A percentile compares a stretch with the other conserved stretches of the same genome.
Conservation (phyloP, 2,113 vertebrate genomes). For the Trichechus manatus region DNA sequence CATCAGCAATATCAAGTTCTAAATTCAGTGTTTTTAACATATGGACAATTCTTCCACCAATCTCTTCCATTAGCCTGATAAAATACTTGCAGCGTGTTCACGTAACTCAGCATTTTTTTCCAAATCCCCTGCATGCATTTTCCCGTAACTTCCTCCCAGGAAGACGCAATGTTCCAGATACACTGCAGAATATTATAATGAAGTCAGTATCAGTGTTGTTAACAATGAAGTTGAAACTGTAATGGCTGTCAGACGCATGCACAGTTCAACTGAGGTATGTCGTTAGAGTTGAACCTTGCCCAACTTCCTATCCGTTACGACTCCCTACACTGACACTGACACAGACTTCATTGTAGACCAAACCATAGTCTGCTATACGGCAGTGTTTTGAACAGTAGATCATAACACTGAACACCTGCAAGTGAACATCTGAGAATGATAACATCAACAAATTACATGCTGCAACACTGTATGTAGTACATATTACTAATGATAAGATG, state of each 20-base stretch:
- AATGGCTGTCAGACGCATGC: neutral
- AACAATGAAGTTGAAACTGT: neutral
- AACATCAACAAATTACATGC: neutral
- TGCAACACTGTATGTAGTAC: neutral
- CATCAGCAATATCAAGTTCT: neutral
- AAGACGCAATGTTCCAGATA: neutral
- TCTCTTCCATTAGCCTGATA: neutral
- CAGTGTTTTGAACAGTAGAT: neutral
- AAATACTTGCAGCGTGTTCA: neutral
- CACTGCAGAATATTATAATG: neutral
- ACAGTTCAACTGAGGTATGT: neutral
- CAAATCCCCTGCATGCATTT: too few species aligned
- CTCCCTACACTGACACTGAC: neutral
- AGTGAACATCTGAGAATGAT: neutral
- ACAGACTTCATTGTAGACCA: neutral
- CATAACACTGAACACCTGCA: neutral
- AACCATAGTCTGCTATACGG: neutral
- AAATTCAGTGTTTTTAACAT: neutral
- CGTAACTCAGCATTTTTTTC: too few species aligned
- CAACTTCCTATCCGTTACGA: neutral
- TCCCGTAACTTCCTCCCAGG: neutral
- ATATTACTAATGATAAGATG: neutral
- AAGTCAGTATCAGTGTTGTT: neutral
- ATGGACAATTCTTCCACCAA: neutral
- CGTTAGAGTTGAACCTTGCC: neutral